These are phyloP conservation scores for Tupaia chinensis DNA, from an alignment of 2,113 vertebrate species.

Conservation along the genomic window DNA sequence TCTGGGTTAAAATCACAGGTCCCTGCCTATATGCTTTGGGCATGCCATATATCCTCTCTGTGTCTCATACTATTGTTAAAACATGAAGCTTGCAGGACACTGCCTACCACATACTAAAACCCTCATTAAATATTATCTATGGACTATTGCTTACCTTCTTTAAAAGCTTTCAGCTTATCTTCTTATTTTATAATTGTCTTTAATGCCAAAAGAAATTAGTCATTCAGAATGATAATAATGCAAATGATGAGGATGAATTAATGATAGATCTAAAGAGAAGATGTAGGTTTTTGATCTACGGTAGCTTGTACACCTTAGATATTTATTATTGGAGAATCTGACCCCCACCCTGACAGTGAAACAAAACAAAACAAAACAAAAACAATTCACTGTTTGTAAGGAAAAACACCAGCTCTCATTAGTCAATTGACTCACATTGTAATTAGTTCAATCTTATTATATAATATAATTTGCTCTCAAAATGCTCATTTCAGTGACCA, in stretches of 20 bases:
- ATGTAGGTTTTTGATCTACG: background rate
- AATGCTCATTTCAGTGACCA: constrained; percentile 37
- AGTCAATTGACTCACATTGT: background rate
- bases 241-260: constrained; percentile 45
- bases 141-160: background rate
- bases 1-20: background rate
- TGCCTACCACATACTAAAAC: background rate
- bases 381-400: background rate
- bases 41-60: background rate
- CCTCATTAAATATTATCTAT: background rate
- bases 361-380: background rate
- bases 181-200: constrained; percentile 20
- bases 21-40: background rate
- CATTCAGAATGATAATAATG: background rate
- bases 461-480: background rate
- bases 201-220: background rate
- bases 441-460: constrained; percentile 18
- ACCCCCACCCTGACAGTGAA: background rate
- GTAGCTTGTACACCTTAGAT: background rate
- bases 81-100: background rate
- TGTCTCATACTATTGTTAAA: background rate
- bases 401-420: background rate
- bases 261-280: background rate
- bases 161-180: background rate
- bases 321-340: background rate